phyloP scores from a whole-genome alignment of 2,113 vertebrate species.

The Cyprinodon tularosa region DNA sequence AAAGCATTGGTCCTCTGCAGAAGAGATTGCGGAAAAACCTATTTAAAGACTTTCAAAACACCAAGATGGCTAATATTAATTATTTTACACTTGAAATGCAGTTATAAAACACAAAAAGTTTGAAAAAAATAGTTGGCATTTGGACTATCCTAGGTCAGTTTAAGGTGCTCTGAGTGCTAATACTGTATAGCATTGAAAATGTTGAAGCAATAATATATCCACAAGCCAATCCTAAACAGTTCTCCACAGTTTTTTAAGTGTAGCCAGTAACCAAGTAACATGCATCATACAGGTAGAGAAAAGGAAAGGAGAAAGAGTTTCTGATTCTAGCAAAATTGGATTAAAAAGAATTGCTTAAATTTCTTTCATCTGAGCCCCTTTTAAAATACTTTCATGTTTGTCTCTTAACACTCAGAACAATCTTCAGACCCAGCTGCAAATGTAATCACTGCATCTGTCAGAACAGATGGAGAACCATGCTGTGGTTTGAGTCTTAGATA shows the following conservation, averaged over 20 bases:
- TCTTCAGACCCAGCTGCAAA: constrained; percentile 48
- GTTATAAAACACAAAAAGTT: too few species aligned
- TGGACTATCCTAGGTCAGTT: too few species aligned
- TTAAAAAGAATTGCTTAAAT: background rate
- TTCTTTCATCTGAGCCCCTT: constrained; percentile 20
- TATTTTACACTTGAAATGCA: too few species aligned
- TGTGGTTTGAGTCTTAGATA: constrained; percentile 36
- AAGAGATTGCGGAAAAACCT: too few species aligned
- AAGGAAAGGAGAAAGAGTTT: constrained; percentile 6
- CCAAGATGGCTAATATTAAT: background rate
- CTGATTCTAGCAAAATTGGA: constrained; percentile 11
- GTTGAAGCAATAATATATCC: too few species aligned
- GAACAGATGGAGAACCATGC: constrained; percentile 49
- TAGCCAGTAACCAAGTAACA: constrained; percentile 2
- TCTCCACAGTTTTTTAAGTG: background rate
- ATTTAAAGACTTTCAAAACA: background rate
- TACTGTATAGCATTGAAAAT: too few species aligned
- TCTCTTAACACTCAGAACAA: constrained; percentile 19
- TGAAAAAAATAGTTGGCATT: too few species aligned
- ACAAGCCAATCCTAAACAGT: too few species aligned
- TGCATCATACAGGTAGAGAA: background rate
- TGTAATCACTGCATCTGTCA: constrained; percentile 56
- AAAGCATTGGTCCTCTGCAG: too few species aligned
- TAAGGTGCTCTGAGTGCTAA: too few species aligned
- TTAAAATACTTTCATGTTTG: constrained; percentile 37